Percentiles rank a stretch among this genome's conserved stretches.
phyloP scores from a whole-genome alignment of 1,140 invertebrate species.

The Vanessa tameamea region DNA sequence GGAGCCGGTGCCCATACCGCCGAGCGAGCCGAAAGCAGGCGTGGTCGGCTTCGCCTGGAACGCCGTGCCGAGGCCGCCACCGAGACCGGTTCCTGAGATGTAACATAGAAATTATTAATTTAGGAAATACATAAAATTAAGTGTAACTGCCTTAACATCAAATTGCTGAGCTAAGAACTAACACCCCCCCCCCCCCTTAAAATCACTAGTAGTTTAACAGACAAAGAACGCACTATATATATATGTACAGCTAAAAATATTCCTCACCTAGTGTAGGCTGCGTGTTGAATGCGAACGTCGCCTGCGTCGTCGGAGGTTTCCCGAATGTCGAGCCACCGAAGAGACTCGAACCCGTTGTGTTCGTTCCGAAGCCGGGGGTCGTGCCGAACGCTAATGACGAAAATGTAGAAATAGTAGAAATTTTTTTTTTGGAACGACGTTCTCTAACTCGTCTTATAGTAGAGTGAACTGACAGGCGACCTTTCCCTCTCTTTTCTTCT shows the following conservation, averaged over 20 bases:
- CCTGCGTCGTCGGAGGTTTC: slow-evolving; percentile 52
- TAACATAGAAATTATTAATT: neutral
- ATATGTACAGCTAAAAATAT: neutral
- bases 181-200: no score
- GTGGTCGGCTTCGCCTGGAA: slow-evolving; percentile 72
- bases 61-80: slow-evolving; percentile 62
- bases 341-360: slow-evolving; percentile 82
- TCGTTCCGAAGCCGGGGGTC: slow-evolving; percentile 79
- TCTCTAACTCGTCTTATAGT: no score
- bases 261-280: slow-evolving; percentile 49
- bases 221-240: no score
- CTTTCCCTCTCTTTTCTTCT: no score
- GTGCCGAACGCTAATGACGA: slow-evolving; percentile 63
- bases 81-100: slow-evolving; percentile 60
- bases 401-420: no score
- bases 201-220: no score
- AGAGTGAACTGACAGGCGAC: no score
- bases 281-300: slow-evolving; percentile 53
- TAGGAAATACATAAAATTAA: no score
- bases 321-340: slow-evolving; percentile 78
- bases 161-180: no score
- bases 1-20: slow-evolving; percentile 54
- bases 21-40: slow-evolving; percentile 66
- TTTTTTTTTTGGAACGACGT: no score
- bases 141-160: no score